Percentiles rank a stretch among this genome's conserved stretches.
Conservation (phyloP, 2,888 invertebrate genomes). For the Andrena flavipes region DNA sequence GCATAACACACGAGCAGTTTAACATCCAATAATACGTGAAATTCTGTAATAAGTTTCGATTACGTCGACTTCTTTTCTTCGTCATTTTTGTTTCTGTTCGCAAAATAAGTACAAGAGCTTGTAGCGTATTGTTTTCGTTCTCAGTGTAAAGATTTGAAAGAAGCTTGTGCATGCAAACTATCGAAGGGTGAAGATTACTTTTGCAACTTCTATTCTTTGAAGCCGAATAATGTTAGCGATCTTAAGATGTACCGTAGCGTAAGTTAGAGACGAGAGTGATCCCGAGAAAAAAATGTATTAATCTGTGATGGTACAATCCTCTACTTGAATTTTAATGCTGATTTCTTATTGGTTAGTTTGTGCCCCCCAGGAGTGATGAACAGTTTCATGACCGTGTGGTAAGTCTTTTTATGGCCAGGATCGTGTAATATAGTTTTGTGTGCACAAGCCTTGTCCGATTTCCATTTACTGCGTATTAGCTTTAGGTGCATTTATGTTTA, state of each 20-base stretch:
- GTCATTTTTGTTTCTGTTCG: constrained; percentile 5
- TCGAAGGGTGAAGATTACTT: constrained; percentile 64
- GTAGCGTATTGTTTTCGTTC: constrained; percentile 40
- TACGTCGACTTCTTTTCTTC: not conserved
- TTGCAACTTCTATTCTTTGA: constrained; percentile 26
- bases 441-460: constrained; percentile 83
- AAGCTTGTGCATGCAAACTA: constrained; percentile 86
- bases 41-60: constrained; percentile 6
- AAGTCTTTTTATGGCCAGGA: constrained; percentile 86
- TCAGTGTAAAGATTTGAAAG: constrained; percentile 34
- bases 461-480: constrained; percentile 69
- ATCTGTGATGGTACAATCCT: constrained; percentile 52
- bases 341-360: constrained; percentile 90
- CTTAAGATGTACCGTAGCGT: constrained; percentile 26
- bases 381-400: constrained; percentile 95
- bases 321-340: constrained; percentile 79
- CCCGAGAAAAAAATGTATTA: constrained; percentile 36
- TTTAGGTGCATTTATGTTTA: constrained; percentile 44
- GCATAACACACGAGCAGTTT: constrained; percentile 4
- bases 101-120: constrained; percentile 27
- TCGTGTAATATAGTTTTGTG: constrained; percentile 83
- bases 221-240: constrained; percentile 15
- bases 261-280: constrained; percentile 56
- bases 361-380: constrained; percentile 95
- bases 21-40: not conserved